A percentile compares a stretch with the other conserved stretches of the same genome.
phyloP scores from a whole-genome alignment of 1,140 invertebrate genomes.

The Eciton burchellii region DNA sequence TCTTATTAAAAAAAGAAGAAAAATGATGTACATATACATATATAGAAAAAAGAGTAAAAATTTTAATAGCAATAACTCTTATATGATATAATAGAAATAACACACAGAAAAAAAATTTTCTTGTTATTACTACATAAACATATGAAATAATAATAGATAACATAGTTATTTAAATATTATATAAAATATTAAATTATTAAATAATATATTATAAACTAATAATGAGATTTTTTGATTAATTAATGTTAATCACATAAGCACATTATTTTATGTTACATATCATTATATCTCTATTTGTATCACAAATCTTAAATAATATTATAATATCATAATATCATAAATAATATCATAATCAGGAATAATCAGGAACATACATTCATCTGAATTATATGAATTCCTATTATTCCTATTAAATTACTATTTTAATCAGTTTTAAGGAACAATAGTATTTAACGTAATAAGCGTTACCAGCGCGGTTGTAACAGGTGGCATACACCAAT shows the following conservation, averaged over 20 bases:
- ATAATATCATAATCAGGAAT: too few species aligned
- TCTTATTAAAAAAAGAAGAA: not conserved
- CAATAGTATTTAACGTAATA: conserved; percentile 75
- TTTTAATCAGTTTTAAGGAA: conserved; percentile 43
- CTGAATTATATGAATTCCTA: not conserved
- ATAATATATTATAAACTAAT: conserved; percentile 3
- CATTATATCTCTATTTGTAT: conserved; percentile 1
- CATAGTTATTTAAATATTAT: not conserved
- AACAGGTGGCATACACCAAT: conserved; percentile 82
- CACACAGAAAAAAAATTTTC: not conserved
- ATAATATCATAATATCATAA: not conserved
- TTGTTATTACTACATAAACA: conserved; percentile 3
- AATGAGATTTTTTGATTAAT: not conserved
- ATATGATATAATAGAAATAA: not conserved
- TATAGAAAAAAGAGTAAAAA: conserved; percentile 1
- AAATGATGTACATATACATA: not conserved
- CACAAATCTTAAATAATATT: not conserved
- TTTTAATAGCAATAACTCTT: conserved; percentile 18
- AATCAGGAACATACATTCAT: not conserved
- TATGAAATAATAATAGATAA: conserved; percentile 23
- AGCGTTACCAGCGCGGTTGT: conserved; percentile 68
- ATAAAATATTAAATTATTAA: not conserved
- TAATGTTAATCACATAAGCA: conserved; percentile 19
- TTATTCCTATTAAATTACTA: not conserved
- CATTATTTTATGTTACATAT: conserved; percentile 10